Conservation (phyloP, 2,113 vertebrate species). For the Gasterosteus aculeatus region DNA sequence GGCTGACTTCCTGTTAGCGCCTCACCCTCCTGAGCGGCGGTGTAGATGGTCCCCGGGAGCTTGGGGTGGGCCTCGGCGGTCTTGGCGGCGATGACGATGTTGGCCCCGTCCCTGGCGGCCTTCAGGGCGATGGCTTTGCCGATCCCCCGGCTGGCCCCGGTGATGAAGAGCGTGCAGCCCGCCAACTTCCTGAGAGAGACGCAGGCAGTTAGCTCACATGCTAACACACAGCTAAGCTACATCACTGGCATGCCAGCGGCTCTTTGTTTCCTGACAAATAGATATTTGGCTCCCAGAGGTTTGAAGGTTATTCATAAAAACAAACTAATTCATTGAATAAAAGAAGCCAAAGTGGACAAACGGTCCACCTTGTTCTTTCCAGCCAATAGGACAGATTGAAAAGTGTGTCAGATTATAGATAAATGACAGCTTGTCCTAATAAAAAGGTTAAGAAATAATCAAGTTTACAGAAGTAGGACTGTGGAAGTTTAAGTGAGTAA, state of each 20-base stretch:
- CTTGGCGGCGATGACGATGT: conserved; percentile 94
- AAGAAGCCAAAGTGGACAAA: not conserved
- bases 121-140: conserved; percentile 97
- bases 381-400: no score
- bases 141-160: conserved; percentile 94
- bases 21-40: conserved; percentile 93
- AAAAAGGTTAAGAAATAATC: no score
- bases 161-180: conserved; percentile 94
- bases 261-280: no score
- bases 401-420: no score
- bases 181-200: conserved; percentile 87
- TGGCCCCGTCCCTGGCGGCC: conserved; percentile 94
- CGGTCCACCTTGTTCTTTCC: no score
- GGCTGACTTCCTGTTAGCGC: not conserved
- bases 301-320: not conserved
- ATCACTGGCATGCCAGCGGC: not conserved
- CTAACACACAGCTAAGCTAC: not conserved
- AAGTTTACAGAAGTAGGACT: no score
- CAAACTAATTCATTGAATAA: not conserved
- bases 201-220: not conserved
- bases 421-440: no score
- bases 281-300: no score
- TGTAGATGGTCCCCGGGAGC: conserved; percentile 94
- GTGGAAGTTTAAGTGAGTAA: no score
- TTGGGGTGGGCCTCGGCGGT: conserved; percentile 89